phyloP scores from a whole-genome alignment of 1,140 invertebrate species.

The Galleria mellonella region DNA sequence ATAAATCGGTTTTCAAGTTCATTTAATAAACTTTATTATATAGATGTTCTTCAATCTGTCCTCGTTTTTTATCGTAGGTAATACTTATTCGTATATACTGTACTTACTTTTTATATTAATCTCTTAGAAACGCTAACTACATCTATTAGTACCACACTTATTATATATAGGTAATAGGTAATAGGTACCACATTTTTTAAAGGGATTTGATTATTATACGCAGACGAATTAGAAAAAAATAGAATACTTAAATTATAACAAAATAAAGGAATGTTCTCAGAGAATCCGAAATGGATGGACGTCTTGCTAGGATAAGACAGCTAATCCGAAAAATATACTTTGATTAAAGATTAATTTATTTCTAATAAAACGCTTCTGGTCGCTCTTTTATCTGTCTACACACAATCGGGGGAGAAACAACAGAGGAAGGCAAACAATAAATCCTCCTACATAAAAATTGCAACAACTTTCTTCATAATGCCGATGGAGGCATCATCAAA shows the following conservation, averaged over 20 bases:
- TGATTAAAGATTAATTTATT: conserved; percentile 49
- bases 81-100: too few species aligned
- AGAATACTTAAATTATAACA: conserved; percentile 3
- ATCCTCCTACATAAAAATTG: conserved; percentile 71
- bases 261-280: conserved; percentile 5
- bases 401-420: conserved; percentile 60
- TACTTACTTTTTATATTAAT: too few species aligned
- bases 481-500: conserved; percentile 70
- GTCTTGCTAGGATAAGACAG: conserved; percentile 12
- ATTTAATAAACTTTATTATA: too few species aligned
- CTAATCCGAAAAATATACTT: conserved; percentile 33
- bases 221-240: too few species aligned
- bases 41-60: too few species aligned
- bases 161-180: too few species aligned
- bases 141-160: too few species aligned
- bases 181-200: too few species aligned
- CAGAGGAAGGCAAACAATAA: conserved; percentile 60
- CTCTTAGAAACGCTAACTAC: too few species aligned
- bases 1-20: too few species aligned
- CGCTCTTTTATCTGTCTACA: conserved; percentile 54
- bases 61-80: too few species aligned
- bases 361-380: conserved; percentile 44
- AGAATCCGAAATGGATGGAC: not conserved
- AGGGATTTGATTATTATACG: too few species aligned
- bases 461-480: conserved; percentile 72